Evolutionary conservation across 2,888 invertebrate species (phyloP), one percentile per base, ranked within the genome.

Genomic region (Priocnemis perturbator): DNA sequence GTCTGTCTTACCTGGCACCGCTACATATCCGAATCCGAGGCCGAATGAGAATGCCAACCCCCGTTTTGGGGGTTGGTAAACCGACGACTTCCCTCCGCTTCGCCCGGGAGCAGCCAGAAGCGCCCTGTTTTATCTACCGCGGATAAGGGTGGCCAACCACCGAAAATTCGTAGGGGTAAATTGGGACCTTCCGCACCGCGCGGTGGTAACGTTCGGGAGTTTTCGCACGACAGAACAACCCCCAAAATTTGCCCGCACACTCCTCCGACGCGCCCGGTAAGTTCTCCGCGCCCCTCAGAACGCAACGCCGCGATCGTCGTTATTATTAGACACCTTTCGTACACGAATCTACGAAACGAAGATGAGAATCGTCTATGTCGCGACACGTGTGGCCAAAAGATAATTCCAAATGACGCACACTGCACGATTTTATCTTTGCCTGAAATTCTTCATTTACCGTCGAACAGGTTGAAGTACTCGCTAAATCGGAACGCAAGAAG

Each of bases 41-140:
- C 20, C 67, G 64, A 48, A 59, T 30, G 69, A 59, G 57, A 26
- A 9, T 2, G 56, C 60, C 66, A 70, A 66, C 76, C 77, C 74
- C 77, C 55, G 56, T 45, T 26, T 45, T 73, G 69, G 67, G 80
- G 81, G 80, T 77, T 81, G 81, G 81, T 80, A 81, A 81, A 21
- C 48, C 59, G 30, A 50, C 52, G 45, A 37, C 47, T 30, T 53
- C 45, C 61, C 61, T 69, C 48, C 30, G 48, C 11, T 45, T 44
- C 47, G 60, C 19, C 19, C 17, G 26, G 30, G 26, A 56, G 69
- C 52, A 69, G 70, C 74, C 50, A 62, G 60, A 62, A 71, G 78
- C 74, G 70, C 67, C 74, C 87, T 87, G 85, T 81, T 81, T 86
- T 88, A 88, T 77, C 88, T 75, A 79, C 86, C 67, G 81, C 30